Percentiles rank a stretch among this genome's conserved stretches.
phyloP scores from a whole-genome alignment of 2,888 invertebrate species.

The Podotricha telesiphe region DNA sequence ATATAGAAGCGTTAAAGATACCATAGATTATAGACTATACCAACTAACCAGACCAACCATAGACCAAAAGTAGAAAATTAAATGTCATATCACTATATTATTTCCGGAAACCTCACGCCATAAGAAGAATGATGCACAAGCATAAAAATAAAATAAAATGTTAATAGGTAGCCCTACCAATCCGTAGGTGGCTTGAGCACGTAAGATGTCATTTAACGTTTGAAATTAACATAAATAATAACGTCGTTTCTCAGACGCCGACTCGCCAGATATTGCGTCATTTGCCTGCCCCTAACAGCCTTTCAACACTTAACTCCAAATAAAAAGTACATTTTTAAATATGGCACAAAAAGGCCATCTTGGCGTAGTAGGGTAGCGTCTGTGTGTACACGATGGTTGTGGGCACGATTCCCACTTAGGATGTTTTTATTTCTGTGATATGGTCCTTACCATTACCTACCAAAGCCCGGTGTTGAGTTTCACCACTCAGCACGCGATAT shows the following conservation, averaged over 20 bases:
- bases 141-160: conserved; percentile 8
- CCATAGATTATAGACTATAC: too few relatives aligned
- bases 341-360: conserved; percentile 21
- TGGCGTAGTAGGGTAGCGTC: too few relatives aligned
- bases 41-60: too few relatives aligned
- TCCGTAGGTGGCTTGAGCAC: conserved; percentile 66
- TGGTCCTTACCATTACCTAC: too few relatives aligned
- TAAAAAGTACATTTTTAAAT: conserved; percentile 78
- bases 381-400: too few relatives aligned
- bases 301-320: conserved; percentile 73
- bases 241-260: conserved; percentile 70
- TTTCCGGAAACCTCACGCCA: background rate
- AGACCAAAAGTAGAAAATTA: background rate
- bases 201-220: conserved; percentile 79
- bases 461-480: too few relatives aligned
- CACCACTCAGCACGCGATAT: too few relatives aligned
- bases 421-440: too few relatives aligned
- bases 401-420: too few relatives aligned
- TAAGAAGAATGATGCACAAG: background rate
- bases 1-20: background rate
- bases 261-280: conserved; percentile 69
- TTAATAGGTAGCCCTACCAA: conserved; percentile 52
- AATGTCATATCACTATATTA: background rate
- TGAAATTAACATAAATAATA: conserved; percentile 83
- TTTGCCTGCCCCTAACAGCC: conserved; percentile 75